A percentile compares a stretch with the other conserved stretches of the same genome.
Conservation (phyloP, 2,113 vertebrate genomes). For the Garra rufa region DNA sequence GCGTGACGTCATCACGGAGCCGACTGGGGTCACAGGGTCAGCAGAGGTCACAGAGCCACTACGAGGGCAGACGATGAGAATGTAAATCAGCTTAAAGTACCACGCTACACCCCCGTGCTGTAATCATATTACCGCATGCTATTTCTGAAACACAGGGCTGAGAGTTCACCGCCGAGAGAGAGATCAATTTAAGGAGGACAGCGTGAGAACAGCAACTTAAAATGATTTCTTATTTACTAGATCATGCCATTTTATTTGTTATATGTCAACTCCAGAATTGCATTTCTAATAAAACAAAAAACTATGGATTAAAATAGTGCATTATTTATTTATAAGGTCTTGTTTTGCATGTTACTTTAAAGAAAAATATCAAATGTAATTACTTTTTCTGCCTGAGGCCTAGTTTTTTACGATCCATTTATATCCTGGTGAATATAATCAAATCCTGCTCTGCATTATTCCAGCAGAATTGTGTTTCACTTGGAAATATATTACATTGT, state of each 20-base stretch:
- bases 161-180: conserved; percentile 59
- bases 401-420: background rate
- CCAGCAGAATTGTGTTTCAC: background rate
- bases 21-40: conserved; percentile 35
- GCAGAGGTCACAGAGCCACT: conserved; percentile 52
- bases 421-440: background rate
- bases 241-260: background rate
- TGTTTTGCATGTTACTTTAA: background rate
- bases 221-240: background rate
- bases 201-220: conserved; percentile 11
- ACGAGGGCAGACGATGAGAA: conserved; percentile 20
- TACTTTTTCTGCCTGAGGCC: background rate
- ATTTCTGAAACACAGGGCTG: background rate
- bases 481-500: background rate
- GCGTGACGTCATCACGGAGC: conserved; percentile 74
- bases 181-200: conserved; percentile 8
- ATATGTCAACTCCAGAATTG: background rate
- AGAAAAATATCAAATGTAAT: background rate
- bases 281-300: background rate
- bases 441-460: background rate
- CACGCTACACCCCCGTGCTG: background rate
- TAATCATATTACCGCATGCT: conserved; percentile 30
- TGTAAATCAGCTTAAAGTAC: conserved; percentile 13
- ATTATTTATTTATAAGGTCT: background rate
- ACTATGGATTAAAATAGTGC: background rate